Conservation (phyloP, 2,888 invertebrate genomes). For the Diadromus collaris region DNA sequence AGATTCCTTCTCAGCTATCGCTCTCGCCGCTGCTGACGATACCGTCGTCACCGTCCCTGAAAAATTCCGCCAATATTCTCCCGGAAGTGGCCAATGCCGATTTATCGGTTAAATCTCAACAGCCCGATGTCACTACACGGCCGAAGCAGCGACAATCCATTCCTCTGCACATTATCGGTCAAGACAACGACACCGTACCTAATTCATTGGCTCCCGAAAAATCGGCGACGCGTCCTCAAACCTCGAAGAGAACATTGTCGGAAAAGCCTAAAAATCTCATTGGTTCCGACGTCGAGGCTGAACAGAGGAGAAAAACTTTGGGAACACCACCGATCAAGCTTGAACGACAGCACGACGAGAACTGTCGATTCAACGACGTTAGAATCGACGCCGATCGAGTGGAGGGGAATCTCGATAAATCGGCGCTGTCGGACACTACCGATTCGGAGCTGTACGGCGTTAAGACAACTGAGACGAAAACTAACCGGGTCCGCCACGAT, state of each 20-base stretch:
- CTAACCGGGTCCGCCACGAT: neutral
- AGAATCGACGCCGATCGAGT: neutral
- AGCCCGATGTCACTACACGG: neutral
- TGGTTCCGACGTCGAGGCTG: neutral
- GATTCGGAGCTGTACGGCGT: constrained; percentile 52
- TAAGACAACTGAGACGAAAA: constrained; percentile 13
- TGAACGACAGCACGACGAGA: constrained; percentile 26
- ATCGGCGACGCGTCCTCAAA: neutral
- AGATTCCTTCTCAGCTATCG: constrained; percentile 55
- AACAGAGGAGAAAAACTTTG: constrained; percentile 27
- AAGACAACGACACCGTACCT: neutral
- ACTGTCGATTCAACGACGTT: neutral
- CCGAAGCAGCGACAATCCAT: neutral
- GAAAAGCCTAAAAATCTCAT: neutral
- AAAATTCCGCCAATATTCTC: constrained; percentile 20
- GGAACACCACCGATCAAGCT: constrained; percentile 49
- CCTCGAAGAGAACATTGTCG: neutral
- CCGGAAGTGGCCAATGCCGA: neutral
- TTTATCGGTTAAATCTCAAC: constrained; percentile 34
- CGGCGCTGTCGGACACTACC: constrained; percentile 46
- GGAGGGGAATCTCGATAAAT: constrained; percentile 17
- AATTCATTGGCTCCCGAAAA: constrained; percentile 1
- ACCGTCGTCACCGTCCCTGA: constrained; percentile 34
- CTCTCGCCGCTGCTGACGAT: constrained; percentile 36
- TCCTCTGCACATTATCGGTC: neutral